These are phyloP conservation scores for Scaptodrosophila latifasciaeformis DNA, from an alignment of 2,888 invertebrate genomes.

Conservation along the genomic window DNA sequence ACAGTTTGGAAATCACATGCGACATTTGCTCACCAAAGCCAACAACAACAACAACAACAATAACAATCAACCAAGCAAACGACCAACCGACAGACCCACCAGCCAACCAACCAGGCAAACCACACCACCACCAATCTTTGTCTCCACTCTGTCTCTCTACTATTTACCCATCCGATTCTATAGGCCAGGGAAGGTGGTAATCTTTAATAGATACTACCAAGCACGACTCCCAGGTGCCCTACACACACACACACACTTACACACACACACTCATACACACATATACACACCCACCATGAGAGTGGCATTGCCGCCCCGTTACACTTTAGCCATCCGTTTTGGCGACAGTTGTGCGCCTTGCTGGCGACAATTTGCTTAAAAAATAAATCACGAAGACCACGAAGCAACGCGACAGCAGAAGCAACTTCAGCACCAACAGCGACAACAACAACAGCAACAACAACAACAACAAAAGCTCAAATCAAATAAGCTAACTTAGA, in stretches of 20 bases:
- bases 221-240: slow-evolving; percentile 24
- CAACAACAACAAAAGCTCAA: no score
- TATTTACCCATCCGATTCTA: not conserved
- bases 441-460: slow-evolving; percentile 6
- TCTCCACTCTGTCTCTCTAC: no score
- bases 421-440: slow-evolving; percentile 7
- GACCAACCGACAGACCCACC: not conserved
- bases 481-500: no score
- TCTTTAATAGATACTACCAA: slow-evolving; percentile 46
- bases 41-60: no score
- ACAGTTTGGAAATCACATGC: slow-evolving; percentile 75
- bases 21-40: slow-evolving; percentile 63
- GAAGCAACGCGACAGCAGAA: slow-evolving; percentile 12
- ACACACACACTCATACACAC: not conserved
- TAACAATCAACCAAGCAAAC: not conserved
- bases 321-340: slow-evolving; percentile 50
- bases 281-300: no score
- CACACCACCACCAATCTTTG: no score
- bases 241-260: slow-evolving; percentile 25
- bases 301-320: slow-evolving; percentile 46
- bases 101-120: not conserved
- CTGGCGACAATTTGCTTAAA: slow-evolving; percentile 68
- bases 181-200: slow-evolving; percentile 45
- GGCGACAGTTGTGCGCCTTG: slow-evolving; percentile 62
- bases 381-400: slow-evolving; percentile 57